Base-by-base conservation (phyloP, 2,113 vertebrate genomes). In the Toxotes jaculatrix region DNA sequence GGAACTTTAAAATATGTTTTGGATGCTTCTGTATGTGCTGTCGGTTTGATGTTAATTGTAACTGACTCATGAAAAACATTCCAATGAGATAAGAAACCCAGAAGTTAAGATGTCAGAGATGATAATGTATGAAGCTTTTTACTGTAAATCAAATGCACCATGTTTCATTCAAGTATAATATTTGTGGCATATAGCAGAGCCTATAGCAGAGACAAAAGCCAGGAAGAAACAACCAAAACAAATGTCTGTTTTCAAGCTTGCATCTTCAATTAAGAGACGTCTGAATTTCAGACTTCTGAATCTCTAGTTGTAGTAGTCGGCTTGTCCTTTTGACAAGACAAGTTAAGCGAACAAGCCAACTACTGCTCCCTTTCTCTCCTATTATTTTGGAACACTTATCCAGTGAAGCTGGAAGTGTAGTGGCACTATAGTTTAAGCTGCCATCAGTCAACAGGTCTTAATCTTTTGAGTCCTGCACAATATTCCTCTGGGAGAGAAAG, bases 371-470 rank as follows among this genome's bases (percentile, higher is more conserved):
- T 49, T 73, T 75, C 63, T 82, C 19, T 27, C 21, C 21, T 80
- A 51, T 89, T 72, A 61, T 79, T 86, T 67, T 31, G 66, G 42
- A 84, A 66, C 82, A 82, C 72, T 90, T 86, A 87, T 79, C 74
- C n/a, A 17, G 66, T 80, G 80, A 80, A 59, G 80, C 82, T 74
- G 76, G 79, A 70, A 77, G 89, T 88, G 90, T 86, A 86, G 92
- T 88, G 80, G 84, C 87, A 75, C 89, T 87, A 81, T 83, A 91
- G 91, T 92, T 93, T 82, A 90, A 93, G 82, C 91, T 91, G 82
- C 92, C 91, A 86, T 94, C 94, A 91, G 79, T 95, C 94, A 94
- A 79, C 93, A 91, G 77, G 88, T 92, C 91, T 90, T 94, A 92
- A 94, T 94, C 91, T 94, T 89, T 90, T 88, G 89, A 93, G 92